A percentile compares a stretch with the other conserved stretches of the same genome.
Conservation (phyloP, 2,113 vertebrate species). For the Myrmecobius fasciatus region DNA sequence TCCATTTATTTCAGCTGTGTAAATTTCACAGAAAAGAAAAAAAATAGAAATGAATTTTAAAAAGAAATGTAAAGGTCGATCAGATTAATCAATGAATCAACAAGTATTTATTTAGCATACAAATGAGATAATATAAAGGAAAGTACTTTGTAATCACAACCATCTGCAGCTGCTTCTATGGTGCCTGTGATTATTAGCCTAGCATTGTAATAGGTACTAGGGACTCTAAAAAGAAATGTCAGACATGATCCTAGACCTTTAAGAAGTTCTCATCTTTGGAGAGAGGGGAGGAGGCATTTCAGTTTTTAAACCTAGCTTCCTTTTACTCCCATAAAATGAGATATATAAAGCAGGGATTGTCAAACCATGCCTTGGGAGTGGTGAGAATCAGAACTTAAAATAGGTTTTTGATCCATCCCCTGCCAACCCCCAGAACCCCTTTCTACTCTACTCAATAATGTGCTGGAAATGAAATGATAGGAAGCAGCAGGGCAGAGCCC, state of each 20-base stretch:
- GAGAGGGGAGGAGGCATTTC: conserved; percentile 29
- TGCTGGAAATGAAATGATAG: background rate
- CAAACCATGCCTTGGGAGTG: background rate
- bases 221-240: background rate
- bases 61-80: conserved; percentile 27
- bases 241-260: background rate
- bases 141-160: background rate
- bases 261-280: background rate
- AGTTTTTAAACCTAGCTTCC: background rate
- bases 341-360: background rate
- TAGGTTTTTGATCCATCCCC: background rate
- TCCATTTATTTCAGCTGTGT: conserved; percentile 9
- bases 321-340: background rate
- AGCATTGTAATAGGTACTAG: background rate
- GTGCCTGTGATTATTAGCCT: background rate
- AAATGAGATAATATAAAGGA: background rate
- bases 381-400: background rate
- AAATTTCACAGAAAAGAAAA: conserved; percentile 33
- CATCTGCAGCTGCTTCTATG: background rate
- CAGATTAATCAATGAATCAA: conserved; percentile 2
- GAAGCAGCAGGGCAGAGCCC: background rate
- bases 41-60: conserved; percentile 37
- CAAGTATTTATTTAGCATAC: background rate
- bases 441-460: conserved; percentile 1
- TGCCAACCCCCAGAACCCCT: background rate